These are phyloP conservation scores for Laothoe populi DNA, from an alignment of 2,888 invertebrate genomes.

Conservation along the genomic window DNA sequence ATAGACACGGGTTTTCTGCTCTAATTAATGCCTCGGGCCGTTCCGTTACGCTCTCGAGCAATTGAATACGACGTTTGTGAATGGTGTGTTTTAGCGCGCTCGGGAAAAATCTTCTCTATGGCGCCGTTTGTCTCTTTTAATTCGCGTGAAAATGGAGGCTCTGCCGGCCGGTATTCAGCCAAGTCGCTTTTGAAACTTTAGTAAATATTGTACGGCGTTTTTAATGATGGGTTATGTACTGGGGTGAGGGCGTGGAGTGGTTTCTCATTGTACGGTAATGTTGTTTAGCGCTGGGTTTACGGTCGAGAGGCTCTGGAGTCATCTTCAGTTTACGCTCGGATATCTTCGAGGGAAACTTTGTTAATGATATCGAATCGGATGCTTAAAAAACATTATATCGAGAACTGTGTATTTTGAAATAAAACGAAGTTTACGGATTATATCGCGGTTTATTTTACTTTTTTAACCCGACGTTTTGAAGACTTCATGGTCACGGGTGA, in stretches of 20 bases:
- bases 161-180: constrained; percentile 68
- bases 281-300: constrained; percentile 70
- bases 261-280: constrained; percentile 79
- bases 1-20: constrained; percentile 78
- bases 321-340: constrained; percentile 73
- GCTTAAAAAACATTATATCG: background rate
- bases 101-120: constrained; percentile 70
- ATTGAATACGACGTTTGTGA: constrained; percentile 76
- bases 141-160: constrained; percentile 81
- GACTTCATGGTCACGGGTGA: no score
- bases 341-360: constrained; percentile 66
- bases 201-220: constrained; percentile 61
- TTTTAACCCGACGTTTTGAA: no score
- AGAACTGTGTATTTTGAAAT: background rate
- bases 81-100: constrained; percentile 77
- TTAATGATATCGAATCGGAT: constrained; percentile 39
- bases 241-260: constrained; percentile 14
- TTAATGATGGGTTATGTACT: constrained; percentile 49
- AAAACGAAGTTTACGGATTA: no score
- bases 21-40: constrained; percentile 85
- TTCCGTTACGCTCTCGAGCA: constrained; percentile 76
- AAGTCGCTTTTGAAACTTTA: constrained; percentile 65
- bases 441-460: no score
- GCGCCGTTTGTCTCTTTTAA: constrained; percentile 79
- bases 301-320: constrained; percentile 48